Percentiles rank a stretch among this genome's conserved stretches.
These are phyloP conservation scores for Portevinia maculata DNA, from an alignment of 2,888 invertebrate genomes.

Conservation along the genomic window DNA sequence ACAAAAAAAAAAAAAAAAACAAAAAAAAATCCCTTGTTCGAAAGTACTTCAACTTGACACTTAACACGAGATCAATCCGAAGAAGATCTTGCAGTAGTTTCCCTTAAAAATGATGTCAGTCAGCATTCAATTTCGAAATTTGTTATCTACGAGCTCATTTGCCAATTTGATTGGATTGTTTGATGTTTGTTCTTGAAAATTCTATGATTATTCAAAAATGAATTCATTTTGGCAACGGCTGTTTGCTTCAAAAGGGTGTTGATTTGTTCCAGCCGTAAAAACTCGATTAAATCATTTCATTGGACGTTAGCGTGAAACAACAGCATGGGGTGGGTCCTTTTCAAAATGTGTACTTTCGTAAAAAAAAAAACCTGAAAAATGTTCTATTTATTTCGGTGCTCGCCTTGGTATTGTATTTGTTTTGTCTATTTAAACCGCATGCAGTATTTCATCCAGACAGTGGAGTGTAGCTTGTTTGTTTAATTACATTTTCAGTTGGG, in stretches of 20 bases:
- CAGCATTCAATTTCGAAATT: slow-evolving; percentile 6
- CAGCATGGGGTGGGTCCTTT: slow-evolving; percentile 8
- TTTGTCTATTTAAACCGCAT: neutral
- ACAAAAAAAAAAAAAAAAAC: slow-evolving; percentile 1
- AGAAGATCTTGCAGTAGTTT: slow-evolving; percentile 16
- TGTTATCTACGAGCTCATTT: neutral
- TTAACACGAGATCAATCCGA: slow-evolving; percentile 43
- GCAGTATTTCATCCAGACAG: neutral
- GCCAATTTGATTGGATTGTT: slow-evolving; percentile 19
- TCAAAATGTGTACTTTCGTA: neutral
- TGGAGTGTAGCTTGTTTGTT: neutral
- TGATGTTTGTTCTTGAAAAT: slow-evolving; percentile 12
- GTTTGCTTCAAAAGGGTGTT: slow-evolving; percentile 22
- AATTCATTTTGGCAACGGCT: slow-evolving; percentile 34
- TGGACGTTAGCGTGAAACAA: slow-evolving; percentile 9
- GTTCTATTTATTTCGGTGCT: slow-evolving; percentile 26
- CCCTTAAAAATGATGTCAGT: neutral
- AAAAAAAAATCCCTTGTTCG: slow-evolving; percentile 35
- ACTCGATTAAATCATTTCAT: slow-evolving; percentile 10
- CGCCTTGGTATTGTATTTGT: slow-evolving; percentile 3
- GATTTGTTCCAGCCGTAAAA: slow-evolving; percentile 43
- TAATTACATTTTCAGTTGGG: neutral
- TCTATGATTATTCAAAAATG: neutral
- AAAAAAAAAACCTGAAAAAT: neutral
- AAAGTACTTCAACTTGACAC: slow-evolving; percentile 69